A percentile compares a stretch with the other conserved stretches of the same genome.
Conservation (phyloP, 2,888 invertebrate species). For the Odontomyia ornata region DNA sequence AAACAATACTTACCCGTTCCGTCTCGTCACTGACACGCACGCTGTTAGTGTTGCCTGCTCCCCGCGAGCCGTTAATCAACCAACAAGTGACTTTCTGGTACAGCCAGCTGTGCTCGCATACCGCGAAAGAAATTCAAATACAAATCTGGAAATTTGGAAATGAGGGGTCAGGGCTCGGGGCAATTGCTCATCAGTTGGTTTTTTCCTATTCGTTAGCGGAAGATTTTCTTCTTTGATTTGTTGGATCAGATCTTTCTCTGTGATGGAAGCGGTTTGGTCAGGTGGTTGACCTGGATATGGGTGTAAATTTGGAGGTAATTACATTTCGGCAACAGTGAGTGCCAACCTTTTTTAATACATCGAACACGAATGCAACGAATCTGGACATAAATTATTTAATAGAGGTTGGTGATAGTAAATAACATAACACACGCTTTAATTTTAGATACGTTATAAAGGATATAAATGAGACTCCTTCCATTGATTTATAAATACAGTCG, state of each 20-base stretch:
- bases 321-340: too few relatives aligned
- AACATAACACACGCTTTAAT: too few relatives aligned
- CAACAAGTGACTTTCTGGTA: slow-evolving; percentile 21
- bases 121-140: neutral
- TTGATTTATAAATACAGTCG: too few relatives aligned
- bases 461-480: too few relatives aligned
- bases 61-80: slow-evolving; percentile 15
- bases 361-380: too few relatives aligned
- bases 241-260: neutral
- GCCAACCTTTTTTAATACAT: too few relatives aligned
- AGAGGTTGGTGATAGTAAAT: too few relatives aligned
- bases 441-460: too few relatives aligned
- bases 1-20: slow-evolving; percentile 13
- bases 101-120: neutral
- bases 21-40: slow-evolving; percentile 51
- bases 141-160: neutral
- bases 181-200: neutral
- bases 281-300: neutral
- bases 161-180: neutral
- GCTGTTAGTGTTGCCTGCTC: slow-evolving; percentile 34
- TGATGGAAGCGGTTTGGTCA: neutral
- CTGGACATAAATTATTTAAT: too few relatives aligned
- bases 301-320: too few relatives aligned
- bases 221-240: neutral
- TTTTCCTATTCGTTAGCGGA: neutral